phyloP scores from a whole-genome alignment of 2,797 vertebrate species.

The Eidolon dupreanum region DNA sequence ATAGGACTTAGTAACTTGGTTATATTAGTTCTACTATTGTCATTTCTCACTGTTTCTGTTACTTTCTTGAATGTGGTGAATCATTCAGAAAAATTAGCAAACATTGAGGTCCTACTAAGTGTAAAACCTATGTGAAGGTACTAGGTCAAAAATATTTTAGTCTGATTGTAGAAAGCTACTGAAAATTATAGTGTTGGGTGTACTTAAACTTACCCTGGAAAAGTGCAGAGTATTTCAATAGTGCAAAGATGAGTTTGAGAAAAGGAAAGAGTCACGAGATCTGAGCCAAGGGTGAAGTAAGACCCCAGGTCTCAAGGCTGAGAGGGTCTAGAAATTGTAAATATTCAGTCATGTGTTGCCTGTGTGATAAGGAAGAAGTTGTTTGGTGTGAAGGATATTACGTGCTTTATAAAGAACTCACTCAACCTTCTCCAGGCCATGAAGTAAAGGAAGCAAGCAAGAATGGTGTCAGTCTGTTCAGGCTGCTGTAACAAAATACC shows the following conservation, averaged over 20 bases:
- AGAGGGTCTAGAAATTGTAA: neutral
- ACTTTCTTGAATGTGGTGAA: neutral
- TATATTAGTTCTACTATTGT: neutral
- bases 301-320: neutral
- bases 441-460: neutral
- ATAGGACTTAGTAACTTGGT: neutral
- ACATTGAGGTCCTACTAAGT: neutral
- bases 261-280: neutral
- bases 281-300: neutral
- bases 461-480: neutral
- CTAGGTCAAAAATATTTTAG: neutral
- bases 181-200: neutral
- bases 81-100: neutral
- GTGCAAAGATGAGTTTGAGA: neutral
- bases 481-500: neutral
- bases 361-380: neutral
- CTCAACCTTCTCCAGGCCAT: neutral
- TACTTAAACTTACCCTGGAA: neutral
- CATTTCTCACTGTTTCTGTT: neutral
- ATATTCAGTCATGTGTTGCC: neutral
- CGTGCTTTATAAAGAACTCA: neutral
- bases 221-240: neutral
- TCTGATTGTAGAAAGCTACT: neutral
- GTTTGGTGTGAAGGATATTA: neutral
- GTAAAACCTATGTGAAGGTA: neutral